These are phyloP conservation scores for Tetramorium simillimum DNA, from an alignment of 1,140 invertebrate species.

Conservation along the genomic window DNA sequence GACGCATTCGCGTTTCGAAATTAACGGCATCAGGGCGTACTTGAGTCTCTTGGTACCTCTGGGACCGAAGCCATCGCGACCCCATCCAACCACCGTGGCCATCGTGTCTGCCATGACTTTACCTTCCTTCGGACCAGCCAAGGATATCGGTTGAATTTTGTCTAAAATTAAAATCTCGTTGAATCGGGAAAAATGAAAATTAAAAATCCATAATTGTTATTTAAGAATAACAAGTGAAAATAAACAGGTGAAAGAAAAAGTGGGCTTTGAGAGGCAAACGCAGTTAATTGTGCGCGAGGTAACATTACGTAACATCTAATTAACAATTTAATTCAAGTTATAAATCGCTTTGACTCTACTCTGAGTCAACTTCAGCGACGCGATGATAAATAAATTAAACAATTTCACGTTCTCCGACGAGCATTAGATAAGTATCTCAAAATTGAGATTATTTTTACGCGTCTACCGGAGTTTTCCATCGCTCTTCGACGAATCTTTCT, in stretches of 20 bases:
- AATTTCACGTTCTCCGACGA: too few relatives aligned
- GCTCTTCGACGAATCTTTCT: neutral
- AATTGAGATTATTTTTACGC: neutral
- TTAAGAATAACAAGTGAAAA: too few relatives aligned
- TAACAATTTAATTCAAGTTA: too few relatives aligned
- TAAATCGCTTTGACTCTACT: too few relatives aligned
- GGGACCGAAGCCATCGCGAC: conserved; percentile 21
- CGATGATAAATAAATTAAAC: too few relatives aligned
- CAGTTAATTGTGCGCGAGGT: too few relatives aligned
- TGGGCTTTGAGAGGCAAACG: too few relatives aligned
- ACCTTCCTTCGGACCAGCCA: conserved; percentile 41
- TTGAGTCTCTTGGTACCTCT: conserved; percentile 55
- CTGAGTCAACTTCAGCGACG: too few relatives aligned
- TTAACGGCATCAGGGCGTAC: conserved; percentile 61
- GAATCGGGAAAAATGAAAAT: neutral
- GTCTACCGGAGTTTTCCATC: neutral
- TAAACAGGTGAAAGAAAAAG: too few relatives aligned
- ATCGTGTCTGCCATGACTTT: conserved; percentile 21
- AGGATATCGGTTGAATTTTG: conserved; percentile 57
- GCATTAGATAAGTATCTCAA: too few relatives aligned
- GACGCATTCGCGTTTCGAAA: conserved; percentile 64
- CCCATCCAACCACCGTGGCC: conserved; percentile 62
- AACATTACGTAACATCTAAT: too few relatives aligned
- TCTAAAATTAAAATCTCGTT: conserved; percentile 46
- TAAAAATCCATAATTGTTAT: neutral